Conservation (phyloP, 2,113 vertebrate species). For the Hepsetus odoe region DNA sequence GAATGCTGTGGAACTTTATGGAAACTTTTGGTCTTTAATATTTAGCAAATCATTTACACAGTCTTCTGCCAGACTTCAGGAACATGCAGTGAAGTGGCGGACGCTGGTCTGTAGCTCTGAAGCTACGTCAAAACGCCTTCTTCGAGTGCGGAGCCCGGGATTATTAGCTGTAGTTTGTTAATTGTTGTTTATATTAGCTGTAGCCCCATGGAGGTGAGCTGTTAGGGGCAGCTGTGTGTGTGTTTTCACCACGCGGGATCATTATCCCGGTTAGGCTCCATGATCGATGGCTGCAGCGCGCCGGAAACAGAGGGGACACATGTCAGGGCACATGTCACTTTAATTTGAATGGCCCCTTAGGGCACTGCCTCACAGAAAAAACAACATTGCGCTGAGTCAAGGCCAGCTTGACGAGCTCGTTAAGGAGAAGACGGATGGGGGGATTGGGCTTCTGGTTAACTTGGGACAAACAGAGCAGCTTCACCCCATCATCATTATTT, state of each 20-base stretch:
- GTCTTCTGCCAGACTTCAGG: too few relatives aligned
- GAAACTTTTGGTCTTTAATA: too few relatives aligned
- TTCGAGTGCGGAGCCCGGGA: background rate
- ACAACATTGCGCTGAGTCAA: background rate
- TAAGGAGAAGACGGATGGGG: background rate
- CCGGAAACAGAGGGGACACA: slow-evolving; percentile 23
- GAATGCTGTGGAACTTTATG: too few relatives aligned
- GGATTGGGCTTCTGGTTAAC: background rate
- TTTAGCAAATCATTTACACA: too few relatives aligned
- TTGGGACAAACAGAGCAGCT: background rate
- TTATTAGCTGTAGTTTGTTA: background rate
- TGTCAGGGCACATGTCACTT: slow-evolving; percentile 28
- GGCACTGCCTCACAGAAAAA: slow-evolving; percentile 23
- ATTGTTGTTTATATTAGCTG: too few relatives aligned
- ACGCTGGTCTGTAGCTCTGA: background rate
- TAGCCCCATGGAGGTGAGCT: background rate
- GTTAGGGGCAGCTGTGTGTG: slow-evolving; percentile 34
- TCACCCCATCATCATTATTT: background rate
- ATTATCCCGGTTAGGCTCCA: background rate
- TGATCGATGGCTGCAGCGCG: background rate
- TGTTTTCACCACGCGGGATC: background rate
- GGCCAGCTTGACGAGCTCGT: background rate
- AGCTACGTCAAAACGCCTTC: background rate
- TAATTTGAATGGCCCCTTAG: slow-evolving; percentile 37
- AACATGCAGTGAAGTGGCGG: background rate